These are phyloP conservation scores for Myotis vivesi DNA, from an alignment of 2,797 vertebrate genomes.

Conservation along the genomic window DNA sequence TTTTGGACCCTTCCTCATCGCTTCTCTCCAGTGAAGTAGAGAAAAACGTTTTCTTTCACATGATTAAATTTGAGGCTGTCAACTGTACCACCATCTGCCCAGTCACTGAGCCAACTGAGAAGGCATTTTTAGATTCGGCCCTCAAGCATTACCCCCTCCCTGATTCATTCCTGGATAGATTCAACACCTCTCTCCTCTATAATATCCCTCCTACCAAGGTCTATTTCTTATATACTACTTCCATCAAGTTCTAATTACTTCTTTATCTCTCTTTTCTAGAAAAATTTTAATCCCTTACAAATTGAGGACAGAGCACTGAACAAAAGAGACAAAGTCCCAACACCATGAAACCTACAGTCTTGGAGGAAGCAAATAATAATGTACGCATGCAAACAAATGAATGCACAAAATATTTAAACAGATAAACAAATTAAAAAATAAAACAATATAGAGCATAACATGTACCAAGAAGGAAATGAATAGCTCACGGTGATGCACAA, in stretches of 20 bases:
- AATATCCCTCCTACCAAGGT: neutral
- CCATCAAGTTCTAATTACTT: neutral
- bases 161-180: neutral
- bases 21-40: neutral
- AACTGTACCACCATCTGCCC: neutral
- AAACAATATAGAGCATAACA: neutral
- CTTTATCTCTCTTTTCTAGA: neutral
- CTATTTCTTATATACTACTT: neutral
- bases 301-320: neutral
- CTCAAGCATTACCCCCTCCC: neutral
- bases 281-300: neutral
- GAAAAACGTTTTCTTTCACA: neutral
- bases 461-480: neutral
- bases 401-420: neutral
- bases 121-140: neutral
- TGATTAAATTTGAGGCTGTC: neutral
- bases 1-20: neutral
- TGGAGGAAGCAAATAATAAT: neutral
- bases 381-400: neutral
- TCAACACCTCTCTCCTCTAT: neutral
- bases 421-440: neutral
- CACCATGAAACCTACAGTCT: neutral
- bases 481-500: neutral
- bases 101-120: neutral
- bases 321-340: neutral